A percentile compares a stretch with the other conserved stretches of the same genome.
Conservation (phyloP, 2,797 vertebrate species). For the Poeciliopsis turneri region DNA sequence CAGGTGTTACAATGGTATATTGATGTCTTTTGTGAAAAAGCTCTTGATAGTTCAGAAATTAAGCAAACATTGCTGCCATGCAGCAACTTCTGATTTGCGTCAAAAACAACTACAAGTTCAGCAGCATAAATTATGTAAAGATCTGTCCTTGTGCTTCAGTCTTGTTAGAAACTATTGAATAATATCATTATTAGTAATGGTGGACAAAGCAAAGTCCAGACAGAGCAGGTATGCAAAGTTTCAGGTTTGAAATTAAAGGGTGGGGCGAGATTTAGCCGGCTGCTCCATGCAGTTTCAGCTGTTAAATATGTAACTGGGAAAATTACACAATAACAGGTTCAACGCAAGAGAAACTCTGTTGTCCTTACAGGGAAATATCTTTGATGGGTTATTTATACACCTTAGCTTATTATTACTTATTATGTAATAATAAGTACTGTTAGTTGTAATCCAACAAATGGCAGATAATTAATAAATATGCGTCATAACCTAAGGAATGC, state of each 20-base stretch:
- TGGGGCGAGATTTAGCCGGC: conserved; percentile 34
- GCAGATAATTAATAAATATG: not conserved
- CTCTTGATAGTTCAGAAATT: conserved; percentile 11
- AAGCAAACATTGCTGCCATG: conserved; percentile 1
- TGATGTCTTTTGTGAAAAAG: not conserved
- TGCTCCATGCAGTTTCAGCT: conserved; percentile 14
- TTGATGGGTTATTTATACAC: not conserved
- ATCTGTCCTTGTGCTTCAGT: conserved; percentile 21
- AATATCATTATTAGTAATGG: conserved; percentile 12
- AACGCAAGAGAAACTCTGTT: not conserved
- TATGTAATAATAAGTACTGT: not conserved
- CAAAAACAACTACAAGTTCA: conserved; percentile 23
- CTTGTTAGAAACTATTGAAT: conserved; percentile 26
- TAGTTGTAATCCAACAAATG: not conserved
- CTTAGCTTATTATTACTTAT: not conserved
- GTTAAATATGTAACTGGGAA: conserved; percentile 5
- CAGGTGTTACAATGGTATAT: not conserved
- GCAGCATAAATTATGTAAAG: conserved; percentile 37
- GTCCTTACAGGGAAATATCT: not conserved
- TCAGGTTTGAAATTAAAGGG: conserved; percentile 3
- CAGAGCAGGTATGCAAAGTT: conserved; percentile 37
- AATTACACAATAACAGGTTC: conserved; percentile 6
- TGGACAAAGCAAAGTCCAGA: conserved; percentile 15
- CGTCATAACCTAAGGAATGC: not conserved
- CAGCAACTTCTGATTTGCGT: not conserved